These are phyloP conservation scores for Apodemus speciosus DNA, from an alignment of 2,113 vertebrate genomes.

Conservation along the genomic window DNA sequence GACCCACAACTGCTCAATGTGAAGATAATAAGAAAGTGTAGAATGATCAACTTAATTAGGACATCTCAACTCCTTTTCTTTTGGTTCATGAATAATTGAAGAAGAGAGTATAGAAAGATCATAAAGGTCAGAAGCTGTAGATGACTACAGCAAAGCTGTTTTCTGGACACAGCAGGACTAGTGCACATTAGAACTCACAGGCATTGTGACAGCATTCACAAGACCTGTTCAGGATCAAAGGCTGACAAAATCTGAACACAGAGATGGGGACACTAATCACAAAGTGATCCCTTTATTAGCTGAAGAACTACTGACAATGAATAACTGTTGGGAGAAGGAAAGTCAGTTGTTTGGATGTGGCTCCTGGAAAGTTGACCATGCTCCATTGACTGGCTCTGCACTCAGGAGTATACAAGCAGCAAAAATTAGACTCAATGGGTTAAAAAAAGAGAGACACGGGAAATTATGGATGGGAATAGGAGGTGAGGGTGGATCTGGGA, in stretches of 20 bases:
- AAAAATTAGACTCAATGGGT: neutral
- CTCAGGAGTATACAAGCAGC: neutral
- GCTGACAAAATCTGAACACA: neutral
- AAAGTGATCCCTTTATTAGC: neutral
- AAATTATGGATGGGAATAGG: neutral
- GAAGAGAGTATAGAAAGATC: neutral
- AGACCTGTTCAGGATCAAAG: neutral
- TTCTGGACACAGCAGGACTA: neutral
- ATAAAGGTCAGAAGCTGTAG: neutral
- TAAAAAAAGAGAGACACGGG: neutral
- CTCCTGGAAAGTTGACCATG: neutral
- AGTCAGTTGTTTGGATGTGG: neutral
- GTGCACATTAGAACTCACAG: neutral
- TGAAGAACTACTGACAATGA: neutral
- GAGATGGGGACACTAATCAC: neutral
- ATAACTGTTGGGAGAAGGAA: neutral
- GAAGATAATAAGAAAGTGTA: neutral
- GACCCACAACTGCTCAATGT: neutral
- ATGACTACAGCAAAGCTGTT: neutral
- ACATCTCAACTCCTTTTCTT: neutral
- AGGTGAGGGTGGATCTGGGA: neutral
- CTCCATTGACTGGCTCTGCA: no score
- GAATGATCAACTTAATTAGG: neutral
- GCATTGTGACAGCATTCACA: neutral
- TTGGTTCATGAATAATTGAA: neutral